Percentiles rank a stretch among this genome's conserved stretches.
Conservation (phyloP, 2,797 vertebrate genomes). For the Natrix natrix region DNA sequence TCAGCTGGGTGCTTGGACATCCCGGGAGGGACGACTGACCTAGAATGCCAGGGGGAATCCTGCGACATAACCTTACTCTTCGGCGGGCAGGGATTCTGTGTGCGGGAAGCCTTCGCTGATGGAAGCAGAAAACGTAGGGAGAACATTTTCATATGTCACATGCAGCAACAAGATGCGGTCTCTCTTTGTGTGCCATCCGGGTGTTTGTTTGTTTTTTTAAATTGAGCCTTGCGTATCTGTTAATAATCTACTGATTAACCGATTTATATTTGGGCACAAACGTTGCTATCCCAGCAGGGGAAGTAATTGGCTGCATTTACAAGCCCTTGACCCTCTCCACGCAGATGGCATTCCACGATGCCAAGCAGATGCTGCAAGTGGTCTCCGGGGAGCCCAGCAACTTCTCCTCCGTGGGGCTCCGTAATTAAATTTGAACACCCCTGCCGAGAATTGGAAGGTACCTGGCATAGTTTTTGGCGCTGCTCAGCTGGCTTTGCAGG, state of each 20-base stretch:
- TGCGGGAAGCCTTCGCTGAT: neutral
- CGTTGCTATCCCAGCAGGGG: neutral
- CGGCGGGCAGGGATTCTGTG: neutral
- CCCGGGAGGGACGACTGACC: neutral
- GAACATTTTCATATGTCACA: neutral
- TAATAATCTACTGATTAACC: neutral
- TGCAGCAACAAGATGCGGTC: neutral
- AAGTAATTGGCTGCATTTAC: neutral
- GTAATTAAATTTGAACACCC: slow-evolving; percentile 24
- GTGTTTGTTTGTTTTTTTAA: neutral
- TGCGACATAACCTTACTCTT: neutral
- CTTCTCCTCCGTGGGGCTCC: neutral
- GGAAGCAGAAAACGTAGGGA: neutral
- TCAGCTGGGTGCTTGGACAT: neutral
- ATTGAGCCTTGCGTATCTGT: neutral
- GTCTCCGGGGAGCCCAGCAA: neutral
- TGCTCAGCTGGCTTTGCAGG: neutral
- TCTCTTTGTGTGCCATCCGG: neutral
- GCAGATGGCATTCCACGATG: slow-evolving; percentile 15
- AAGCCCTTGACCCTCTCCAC: slow-evolving; percentile 1
- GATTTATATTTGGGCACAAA: neutral
- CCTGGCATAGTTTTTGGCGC: slow-evolving; percentile 11
- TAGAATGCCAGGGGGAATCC: neutral
- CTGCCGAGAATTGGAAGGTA: neutral
- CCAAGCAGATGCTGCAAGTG: slow-evolving; percentile 29